Conservation (phyloP, 2,113 vertebrate species). For the Lipotes vexillifer region DNA sequence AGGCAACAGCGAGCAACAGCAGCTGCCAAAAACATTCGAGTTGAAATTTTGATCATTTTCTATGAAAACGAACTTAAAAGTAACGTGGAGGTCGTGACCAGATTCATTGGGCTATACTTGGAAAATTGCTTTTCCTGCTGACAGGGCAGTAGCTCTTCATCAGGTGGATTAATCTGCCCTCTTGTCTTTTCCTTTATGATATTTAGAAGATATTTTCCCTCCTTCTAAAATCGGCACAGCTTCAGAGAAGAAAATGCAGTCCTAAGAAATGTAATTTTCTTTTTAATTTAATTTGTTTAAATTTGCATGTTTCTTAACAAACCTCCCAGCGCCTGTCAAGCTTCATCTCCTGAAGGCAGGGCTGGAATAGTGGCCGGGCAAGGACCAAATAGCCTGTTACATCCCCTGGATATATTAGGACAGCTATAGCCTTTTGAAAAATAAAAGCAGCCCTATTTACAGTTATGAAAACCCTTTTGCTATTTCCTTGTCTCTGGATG, state of each 20-base stretch:
- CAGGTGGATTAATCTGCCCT: too few relatives aligned
- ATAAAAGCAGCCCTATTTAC: background rate
- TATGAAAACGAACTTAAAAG: conserved; percentile 67
- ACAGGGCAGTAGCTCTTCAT: background rate
- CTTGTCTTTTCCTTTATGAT: background rate
- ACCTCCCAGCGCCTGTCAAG: background rate
- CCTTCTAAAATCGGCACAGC: background rate
- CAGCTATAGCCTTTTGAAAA: background rate
- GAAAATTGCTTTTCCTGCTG: conserved; percentile 26
- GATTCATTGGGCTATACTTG: conserved; percentile 42
- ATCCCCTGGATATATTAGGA: background rate
- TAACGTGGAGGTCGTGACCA: conserved; percentile 35
- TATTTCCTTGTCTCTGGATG: background rate
- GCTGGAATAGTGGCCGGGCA: background rate
- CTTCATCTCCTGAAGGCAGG: too few relatives aligned
- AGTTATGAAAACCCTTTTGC: background rate
- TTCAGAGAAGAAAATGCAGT: background rate
- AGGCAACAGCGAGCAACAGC: conserved; percentile 68
- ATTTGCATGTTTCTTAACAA: background rate
- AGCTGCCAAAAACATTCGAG: conserved; percentile 71
- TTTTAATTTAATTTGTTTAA: background rate
- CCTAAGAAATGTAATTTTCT: background rate
- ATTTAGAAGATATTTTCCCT: background rate
- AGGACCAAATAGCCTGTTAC: background rate
- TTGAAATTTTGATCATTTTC: conserved; percentile 70